A percentile compares a stretch with the other conserved stretches of the same genome.
These are phyloP conservation scores for Bradypodion pumilum DNA, from an alignment of 2,797 vertebrate species.

Conservation along the genomic window DNA sequence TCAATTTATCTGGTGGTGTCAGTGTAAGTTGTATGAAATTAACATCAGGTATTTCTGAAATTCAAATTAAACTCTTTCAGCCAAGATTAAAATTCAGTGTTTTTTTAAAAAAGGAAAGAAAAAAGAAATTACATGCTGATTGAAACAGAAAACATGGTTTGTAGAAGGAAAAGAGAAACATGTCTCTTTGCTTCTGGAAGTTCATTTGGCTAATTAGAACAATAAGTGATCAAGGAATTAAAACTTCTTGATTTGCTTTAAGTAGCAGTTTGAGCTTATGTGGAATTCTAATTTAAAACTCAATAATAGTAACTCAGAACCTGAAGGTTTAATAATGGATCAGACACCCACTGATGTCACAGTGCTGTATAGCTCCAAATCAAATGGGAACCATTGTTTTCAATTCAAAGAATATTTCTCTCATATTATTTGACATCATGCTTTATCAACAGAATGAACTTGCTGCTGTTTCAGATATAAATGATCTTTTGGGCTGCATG, in stretches of 20 bases:
- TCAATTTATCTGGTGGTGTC: not conserved
- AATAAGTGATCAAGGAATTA: constrained; percentile 12
- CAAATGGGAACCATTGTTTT: not conserved
- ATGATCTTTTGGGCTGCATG: not conserved
- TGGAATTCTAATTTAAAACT: constrained; percentile 30
- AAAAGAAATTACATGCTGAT: constrained; percentile 9
- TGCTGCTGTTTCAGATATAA: not conserved
- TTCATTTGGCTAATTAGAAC: constrained; percentile 26
- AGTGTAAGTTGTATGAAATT: not conserved
- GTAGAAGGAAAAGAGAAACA: not conserved
- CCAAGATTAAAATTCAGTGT: not conserved
- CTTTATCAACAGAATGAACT: not conserved
- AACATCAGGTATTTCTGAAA: not conserved
- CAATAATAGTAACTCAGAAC: not conserved
- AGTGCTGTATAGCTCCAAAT: not conserved
- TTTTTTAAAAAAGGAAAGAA: no score
- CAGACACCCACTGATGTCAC: not conserved
- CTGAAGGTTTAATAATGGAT: constrained; percentile 17
- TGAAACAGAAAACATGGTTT: not conserved
- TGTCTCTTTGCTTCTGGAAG: constrained; percentile 4
- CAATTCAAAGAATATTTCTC: not conserved
- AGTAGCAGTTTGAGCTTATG: not conserved
- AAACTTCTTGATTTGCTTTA: constrained; percentile 41
- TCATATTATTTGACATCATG: not conserved
- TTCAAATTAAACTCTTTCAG: constrained; percentile 28